Evolutionary conservation across 2,888 invertebrate species (phyloP).

Genomic region (Pogonocherus hispidulus): DNA sequence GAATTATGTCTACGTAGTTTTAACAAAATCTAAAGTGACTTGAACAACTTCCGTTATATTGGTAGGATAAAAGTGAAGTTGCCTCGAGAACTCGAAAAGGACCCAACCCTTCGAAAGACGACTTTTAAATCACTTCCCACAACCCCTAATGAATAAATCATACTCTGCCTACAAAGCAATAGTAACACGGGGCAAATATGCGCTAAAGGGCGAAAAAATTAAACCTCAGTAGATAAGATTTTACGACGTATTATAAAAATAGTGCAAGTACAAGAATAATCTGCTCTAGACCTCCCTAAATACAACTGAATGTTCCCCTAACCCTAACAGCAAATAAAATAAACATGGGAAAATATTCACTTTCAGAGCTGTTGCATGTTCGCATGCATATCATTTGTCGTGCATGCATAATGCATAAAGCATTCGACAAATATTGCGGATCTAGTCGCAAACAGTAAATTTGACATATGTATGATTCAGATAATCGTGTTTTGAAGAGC

Average conservation of each 20-base stretch:
- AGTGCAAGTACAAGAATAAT: constrained; percentile 26
- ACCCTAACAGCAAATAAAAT: constrained; percentile 23
- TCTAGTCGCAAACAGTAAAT: not conserved
- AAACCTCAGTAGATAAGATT: constrained; percentile 4
- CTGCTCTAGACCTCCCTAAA: not conserved
- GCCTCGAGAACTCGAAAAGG: not conserved
- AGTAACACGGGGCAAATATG: constrained; percentile 13
- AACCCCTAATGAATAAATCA: constrained; percentile 22
- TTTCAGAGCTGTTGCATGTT: constrained; percentile 22
- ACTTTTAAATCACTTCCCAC: constrained; percentile 9
- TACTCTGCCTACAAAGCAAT: not conserved
- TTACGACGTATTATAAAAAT: constrained; percentile 9
- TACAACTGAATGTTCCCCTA: not conserved
- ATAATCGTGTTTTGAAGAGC: not conserved
- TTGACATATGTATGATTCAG: not conserved
- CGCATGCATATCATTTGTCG: constrained; percentile 17
- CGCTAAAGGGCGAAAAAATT: not conserved
- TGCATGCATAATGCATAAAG: constrained; percentile 14
- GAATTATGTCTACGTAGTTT: too few species aligned
- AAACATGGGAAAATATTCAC: constrained; percentile 23
- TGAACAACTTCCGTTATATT: too few species aligned
- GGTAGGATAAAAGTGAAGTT: not conserved
- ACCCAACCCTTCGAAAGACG: not conserved
- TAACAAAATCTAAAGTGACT: too few species aligned
- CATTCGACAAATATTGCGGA: not conserved